Conservation (phyloP, 2,888 invertebrate genomes). For the Xestia rhomboidea region DNA sequence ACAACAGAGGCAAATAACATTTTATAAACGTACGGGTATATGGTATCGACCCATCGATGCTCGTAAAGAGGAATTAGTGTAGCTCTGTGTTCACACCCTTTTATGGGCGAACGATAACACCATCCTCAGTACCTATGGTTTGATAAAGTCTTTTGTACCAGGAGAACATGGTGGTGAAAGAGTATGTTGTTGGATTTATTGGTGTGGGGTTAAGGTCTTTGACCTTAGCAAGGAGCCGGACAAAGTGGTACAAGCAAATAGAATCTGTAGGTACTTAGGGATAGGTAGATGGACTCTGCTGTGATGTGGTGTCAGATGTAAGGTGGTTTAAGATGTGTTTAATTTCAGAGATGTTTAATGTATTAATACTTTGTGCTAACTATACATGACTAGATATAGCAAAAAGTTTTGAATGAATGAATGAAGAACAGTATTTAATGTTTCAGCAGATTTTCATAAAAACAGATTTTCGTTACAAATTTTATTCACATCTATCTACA, state of each 20-base stretch:
- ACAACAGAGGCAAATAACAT: slow-evolving; percentile 51
- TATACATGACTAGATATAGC: neutral
- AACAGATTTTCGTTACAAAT: neutral
- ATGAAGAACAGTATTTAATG: neutral
- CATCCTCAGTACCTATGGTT: slow-evolving; percentile 56
- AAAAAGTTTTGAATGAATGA: neutral
- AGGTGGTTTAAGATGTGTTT: neutral
- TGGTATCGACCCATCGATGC: slow-evolving; percentile 70
- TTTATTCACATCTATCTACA: neutral
- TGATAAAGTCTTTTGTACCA: slow-evolving; percentile 59
- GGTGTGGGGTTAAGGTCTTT: neutral
- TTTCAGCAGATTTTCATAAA: neutral
- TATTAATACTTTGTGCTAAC: neutral
- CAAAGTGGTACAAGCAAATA: neutral
- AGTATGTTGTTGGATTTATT: slow-evolving; percentile 28
- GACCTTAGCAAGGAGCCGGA: neutral
- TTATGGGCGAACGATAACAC: slow-evolving; percentile 74
- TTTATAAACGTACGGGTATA: slow-evolving; percentile 61
- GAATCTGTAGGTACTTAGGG: neutral
- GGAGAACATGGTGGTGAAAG: neutral
- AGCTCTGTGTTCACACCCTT: slow-evolving; percentile 70
- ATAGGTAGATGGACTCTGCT: neutral
- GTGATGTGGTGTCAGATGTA: neutral
- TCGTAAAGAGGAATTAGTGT: slow-evolving; percentile 79
- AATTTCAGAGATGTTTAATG: neutral